Evolutionary conservation across 2,113 vertebrate species (phyloP).

Genomic region (Chionis minor): DNA sequence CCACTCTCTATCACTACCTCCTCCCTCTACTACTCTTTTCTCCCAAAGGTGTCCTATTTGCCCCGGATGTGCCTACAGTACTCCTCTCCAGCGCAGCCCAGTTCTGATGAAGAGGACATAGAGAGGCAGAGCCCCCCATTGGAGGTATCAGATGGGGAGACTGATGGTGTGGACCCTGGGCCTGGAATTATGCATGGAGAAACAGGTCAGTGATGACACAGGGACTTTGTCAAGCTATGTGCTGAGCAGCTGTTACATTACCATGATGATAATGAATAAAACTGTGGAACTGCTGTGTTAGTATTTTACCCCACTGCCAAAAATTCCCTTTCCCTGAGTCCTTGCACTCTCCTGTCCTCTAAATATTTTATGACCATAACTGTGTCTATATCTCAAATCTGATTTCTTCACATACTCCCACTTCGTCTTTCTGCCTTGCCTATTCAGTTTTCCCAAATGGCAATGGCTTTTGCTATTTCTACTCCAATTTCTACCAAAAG

Average conservation of each 20-base stretch:
- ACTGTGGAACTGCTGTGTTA: neutral
- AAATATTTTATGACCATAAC: neutral
- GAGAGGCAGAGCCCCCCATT: constrained; percentile 87
- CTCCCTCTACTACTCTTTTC: neutral
- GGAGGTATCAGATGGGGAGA: constrained; percentile 95
- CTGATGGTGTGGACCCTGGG: constrained; percentile 81
- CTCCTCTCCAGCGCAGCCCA: constrained; percentile 81
- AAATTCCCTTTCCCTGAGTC: neutral
- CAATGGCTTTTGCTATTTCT: neutral
- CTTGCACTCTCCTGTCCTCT: neutral
- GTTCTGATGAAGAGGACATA: constrained; percentile 93
- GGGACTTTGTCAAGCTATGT: neutral
- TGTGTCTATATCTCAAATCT: neutral
- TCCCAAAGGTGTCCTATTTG: constrained; percentile 74
- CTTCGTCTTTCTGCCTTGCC: neutral
- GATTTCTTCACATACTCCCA: neutral
- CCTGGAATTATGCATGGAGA: constrained; percentile 84
- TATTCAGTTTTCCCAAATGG: neutral
- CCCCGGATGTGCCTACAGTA: constrained; percentile 81
- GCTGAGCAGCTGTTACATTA: neutral
- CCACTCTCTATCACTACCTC: neutral
- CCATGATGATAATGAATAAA: neutral
- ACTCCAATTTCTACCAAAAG: neutral
- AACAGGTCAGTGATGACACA: constrained; percentile 75
- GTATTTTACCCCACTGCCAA: neutral